Percentiles rank a stretch among this genome's conserved stretches.
These are phyloP conservation scores for Drosophila tripunctata DNA, from an alignment of 2,888 invertebrate species.

Conservation along the genomic window DNA sequence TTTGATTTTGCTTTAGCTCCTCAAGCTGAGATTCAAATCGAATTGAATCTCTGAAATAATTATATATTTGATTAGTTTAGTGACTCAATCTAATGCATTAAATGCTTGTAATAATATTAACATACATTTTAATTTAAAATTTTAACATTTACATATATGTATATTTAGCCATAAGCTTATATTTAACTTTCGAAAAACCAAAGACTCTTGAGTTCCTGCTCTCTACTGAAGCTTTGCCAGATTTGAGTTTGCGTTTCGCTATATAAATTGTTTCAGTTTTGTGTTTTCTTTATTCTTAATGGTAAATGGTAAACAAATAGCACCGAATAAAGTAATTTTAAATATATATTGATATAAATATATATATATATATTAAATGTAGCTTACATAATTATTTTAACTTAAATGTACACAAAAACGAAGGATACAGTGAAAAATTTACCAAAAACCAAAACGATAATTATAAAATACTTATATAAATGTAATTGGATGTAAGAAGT, in stretches of 20 bases:
- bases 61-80: slow-evolving; percentile 55
- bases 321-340: slow-evolving; percentile 60
- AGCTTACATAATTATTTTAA: slow-evolving; percentile 78
- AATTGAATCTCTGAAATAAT: slow-evolving; percentile 7
- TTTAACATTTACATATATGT: background rate
- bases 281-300: background rate
- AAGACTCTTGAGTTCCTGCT: slow-evolving; percentile 67
- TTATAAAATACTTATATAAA: slow-evolving; percentile 63
- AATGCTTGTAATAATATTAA: slow-evolving; percentile 65
- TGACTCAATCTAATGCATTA: slow-evolving; percentile 43
- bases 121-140: slow-evolving; percentile 20
- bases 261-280: background rate
- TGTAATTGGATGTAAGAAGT: slow-evolving; percentile 77
- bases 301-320: slow-evolving; percentile 23
- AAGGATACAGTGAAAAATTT: slow-evolving; percentile 51
- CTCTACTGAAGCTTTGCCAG: slow-evolving; percentile 46
- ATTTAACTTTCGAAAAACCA: slow-evolving; percentile 45
- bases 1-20: slow-evolving; percentile 30
- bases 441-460: slow-evolving; percentile 28
- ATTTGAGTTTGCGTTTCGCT: slow-evolving; percentile 18
- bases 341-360: slow-evolving; percentile 36
- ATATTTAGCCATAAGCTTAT: slow-evolving; percentile 53
- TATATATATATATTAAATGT: slow-evolving; percentile 52
- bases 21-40: slow-evolving; percentile 4
- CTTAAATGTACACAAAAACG: slow-evolving; percentile 67